Base-by-base conservation (phyloP, 2,113 vertebrate genomes). In the Chlamydotis undulata region DNA sequence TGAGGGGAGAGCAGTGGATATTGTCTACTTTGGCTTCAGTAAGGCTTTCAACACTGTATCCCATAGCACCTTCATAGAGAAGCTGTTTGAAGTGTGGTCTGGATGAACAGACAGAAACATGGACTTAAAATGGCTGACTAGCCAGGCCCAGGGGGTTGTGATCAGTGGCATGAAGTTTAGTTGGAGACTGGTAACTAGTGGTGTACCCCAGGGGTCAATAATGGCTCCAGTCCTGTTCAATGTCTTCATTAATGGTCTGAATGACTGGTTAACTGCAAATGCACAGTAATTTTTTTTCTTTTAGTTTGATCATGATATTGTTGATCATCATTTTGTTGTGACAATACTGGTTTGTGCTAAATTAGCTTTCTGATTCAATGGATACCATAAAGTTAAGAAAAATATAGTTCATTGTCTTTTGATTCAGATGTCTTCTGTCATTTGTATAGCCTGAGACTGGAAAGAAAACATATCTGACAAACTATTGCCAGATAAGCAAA, bases 361-460 rank as follows among this genome's bases (percentile, higher is more conserved):
- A 94, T 97, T 84, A 96, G 61, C 65, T 89, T 81, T 81, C 37
- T 94, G 67, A 89, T 83, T 96, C 67, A 96, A 90, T 86, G 16
- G 14, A 25, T 93, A 65, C 41, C 61, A 81, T 89, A 78, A 92
- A 91, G 47, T 87, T 95, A 83, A 77, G 79, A 84, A 95, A 85
- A 96, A 93, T 87, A 6, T 29, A 47, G 28, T 89, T 75, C 73
- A 80, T 74, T 93, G 26, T 65, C 53, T 94, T 93, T 83, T 83
- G 41, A 93, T 97, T 94, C 79, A 86, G 84, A 89, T 96, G 80
- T 93, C 82, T 94, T 91, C 87, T 97, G 83, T 93, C 81, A 94
- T 94, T 96, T 96, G 76, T 92, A 88, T 92, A 87, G 77, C 33
- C 67, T 71, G 68, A 87, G 73, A 89, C 43, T 29, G 49, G 84